Evolutionary conservation across 2,797 vertebrate species (phyloP), one percentile per base, ranked within the genome.

Genomic region (Galago senegalensis): DNA sequence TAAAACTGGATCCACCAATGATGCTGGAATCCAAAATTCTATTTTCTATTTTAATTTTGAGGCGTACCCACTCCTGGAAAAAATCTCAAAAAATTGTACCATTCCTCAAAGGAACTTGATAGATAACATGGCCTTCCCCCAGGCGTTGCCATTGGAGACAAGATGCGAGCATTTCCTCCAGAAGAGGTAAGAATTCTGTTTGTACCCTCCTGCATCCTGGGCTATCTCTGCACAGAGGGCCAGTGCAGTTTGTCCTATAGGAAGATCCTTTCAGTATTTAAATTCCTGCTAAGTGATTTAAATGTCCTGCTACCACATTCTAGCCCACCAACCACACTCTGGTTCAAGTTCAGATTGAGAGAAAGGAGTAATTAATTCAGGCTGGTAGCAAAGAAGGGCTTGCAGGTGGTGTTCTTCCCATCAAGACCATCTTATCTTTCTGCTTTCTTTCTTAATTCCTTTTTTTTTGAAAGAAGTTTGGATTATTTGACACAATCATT

Each of bases 11-110:
- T n/a, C 86, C 56, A 43, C 85, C 0, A 6, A 72, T 1, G 7
- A 88, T 2, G 10, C 60, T 27, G 31, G 46, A 12, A 67, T 6
- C 87, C 29, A 53, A n/a, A 89, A 96, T 69, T 95, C 93, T 40
- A 81, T 99, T 87, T 98, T 98, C 96, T 67, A 98, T 31, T 99
- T 98, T 96, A 67, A 98, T 27, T 98, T 99, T 46, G 93, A 89
- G 27, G 93, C 95, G 63, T 98, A 97, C 56, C 73, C 95, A 4
- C 97, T 98, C 37, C 83, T 98, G 94, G 88, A 98, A 11, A 77
- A 95, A 72, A 94, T 98, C 61, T 91, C 86, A 46, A 92, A 75
- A 69, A 96, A 86, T 43, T 87, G 70, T 58, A 81, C 12, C 63
- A 13, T 77, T 21, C 43, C 43, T 11, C 89, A 81, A 1, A 43